phyloP scores from a whole-genome alignment of 2,888 invertebrate genomes.

The Parascotia fuliginaria region DNA sequence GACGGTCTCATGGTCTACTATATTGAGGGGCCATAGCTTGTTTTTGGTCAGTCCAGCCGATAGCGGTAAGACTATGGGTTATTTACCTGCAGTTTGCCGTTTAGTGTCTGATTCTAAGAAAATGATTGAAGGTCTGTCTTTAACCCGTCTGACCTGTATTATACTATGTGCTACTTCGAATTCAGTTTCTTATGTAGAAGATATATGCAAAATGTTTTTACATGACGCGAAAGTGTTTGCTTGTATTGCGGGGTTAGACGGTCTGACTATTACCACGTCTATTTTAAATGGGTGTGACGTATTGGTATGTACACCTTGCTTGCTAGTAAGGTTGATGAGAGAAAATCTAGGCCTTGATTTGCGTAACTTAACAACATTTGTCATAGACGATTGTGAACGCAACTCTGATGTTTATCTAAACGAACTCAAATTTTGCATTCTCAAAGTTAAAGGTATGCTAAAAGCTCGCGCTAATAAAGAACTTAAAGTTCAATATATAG shows the following conservation, averaged over 20 bases:
- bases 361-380: slow-evolving; percentile 87
- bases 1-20: slow-evolving; percentile 89
- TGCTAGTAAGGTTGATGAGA: slow-evolving; percentile 76
- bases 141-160: slow-evolving; percentile 85
- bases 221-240: slow-evolving; percentile 64
- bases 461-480: slow-evolving; percentile 71
- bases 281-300: slow-evolving; percentile 89
- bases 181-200: slow-evolving; percentile 80
- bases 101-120: slow-evolving; percentile 78
- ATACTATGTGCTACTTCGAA: slow-evolving; percentile 88
- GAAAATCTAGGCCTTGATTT: slow-evolving; percentile 82
- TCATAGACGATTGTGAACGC: slow-evolving; percentile 90
- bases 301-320: slow-evolving; percentile 89
- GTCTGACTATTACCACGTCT: slow-evolving; percentile 63
- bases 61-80: slow-evolving; percentile 90
- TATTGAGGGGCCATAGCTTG: slow-evolving; percentile 87
- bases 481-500: slow-evolving; percentile 84
- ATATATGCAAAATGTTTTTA: slow-evolving; percentile 71
- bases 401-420: slow-evolving; percentile 83
- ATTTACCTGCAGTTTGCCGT: slow-evolving; percentile 88
- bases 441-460: slow-evolving; percentile 74
- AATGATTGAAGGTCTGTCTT: slow-evolving; percentile 64
- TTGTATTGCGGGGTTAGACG: slow-evolving; percentile 74
- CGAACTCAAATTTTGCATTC: slow-evolving; percentile 73
- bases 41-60: slow-evolving; percentile 86